These are phyloP conservation scores for Drosophila prosaltans DNA, from an alignment of 1,140 invertebrate species.

Conservation along the genomic window DNA sequence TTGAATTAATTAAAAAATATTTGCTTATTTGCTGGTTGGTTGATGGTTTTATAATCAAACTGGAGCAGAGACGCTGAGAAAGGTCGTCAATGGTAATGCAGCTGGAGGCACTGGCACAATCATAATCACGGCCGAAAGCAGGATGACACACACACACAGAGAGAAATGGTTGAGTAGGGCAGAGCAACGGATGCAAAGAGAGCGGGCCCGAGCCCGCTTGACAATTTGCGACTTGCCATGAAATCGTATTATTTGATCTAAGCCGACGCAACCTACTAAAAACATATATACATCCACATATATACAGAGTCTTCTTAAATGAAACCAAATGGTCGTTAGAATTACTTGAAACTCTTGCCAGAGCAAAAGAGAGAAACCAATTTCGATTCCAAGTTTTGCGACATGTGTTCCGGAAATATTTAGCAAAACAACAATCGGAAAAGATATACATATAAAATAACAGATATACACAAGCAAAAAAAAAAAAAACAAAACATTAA, in stretches of 20 bases:
- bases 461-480: conserved; percentile 18
- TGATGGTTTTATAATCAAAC: conserved; percentile 63
- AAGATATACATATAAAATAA: conserved; percentile 34
- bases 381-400: conserved; percentile 43
- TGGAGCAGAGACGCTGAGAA: conserved; percentile 59
- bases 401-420: conserved; percentile 81
- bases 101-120: conserved; percentile 5
- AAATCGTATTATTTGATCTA: conserved; percentile 82
- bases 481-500: conserved; percentile 23
- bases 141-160: not conserved
- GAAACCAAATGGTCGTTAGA: conserved; percentile 77
- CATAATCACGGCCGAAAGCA: not conserved
- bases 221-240: conserved; percentile 81
- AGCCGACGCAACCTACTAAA: conserved; percentile 54
- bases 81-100: conserved; percentile 47
- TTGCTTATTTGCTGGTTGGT: conserved; percentile 20
- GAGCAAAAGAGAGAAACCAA: conserved; percentile 31
- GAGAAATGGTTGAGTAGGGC: not conserved
- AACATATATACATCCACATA: not conserved
- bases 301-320: conserved; percentile 55
- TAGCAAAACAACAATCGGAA: conserved; percentile 58
- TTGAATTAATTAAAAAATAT: conserved; percentile 76
- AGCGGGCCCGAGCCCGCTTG: conserved; percentile 49
- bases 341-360: conserved; percentile 21
- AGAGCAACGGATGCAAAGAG: conserved; percentile 48